Base-by-base conservation (phyloP, 2,113 vertebrate species). In the Erythrocercus mccallii region DNA sequence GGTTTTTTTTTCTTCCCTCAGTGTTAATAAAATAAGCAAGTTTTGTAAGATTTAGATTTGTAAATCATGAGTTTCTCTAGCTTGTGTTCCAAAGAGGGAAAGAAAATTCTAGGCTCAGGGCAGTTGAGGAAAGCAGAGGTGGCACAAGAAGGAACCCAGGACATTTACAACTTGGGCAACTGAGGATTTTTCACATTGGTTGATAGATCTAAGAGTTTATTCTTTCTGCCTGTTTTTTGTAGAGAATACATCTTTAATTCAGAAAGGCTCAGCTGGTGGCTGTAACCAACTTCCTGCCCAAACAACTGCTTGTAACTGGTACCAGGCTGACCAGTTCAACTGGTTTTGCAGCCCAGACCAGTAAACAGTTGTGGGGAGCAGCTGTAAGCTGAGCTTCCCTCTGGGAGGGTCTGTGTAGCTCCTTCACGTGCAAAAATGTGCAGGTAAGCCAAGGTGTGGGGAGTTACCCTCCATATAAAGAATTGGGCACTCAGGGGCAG, bases 221-320 rank as follows among this genome's bases (percentile, higher is more conserved):
- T 35, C 20, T 35, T 25, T 38, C 31, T 70, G 20, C 44, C 69
- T 58, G 0, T 23, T 76, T 58, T 81, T 37, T 35, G 4, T 18
- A 51, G 37, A 54, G 14, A 10, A 9, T 14, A 2, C 6, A 4
- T 7, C 24, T 69, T 44, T 17, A 74, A 17, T 24, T 51, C 5
- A 33, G 48, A 15, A 24, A n/a, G 57, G 40, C 25, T 14, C 1
- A 33, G 23, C 37, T 48, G 24, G 22, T 2, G 35, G 28, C 27
- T 64, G 48, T 3, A 27, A 40, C 21, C 42, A 76, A 9, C 12
- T 27, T 91, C 50, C 66, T 65, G 65, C 30, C 85, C 80, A 40
- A 77, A 44, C 53, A 83, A 78, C 64, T 97, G 96, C 53, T 35
- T 65, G 92, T 65, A 92, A 93, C 25, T 47, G 64, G 69, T 37